Evolutionary conservation across 2,888 invertebrate genomes (phyloP), one percentile per base, ranked within the genome.

Genomic region (Macropis europaea): DNA sequence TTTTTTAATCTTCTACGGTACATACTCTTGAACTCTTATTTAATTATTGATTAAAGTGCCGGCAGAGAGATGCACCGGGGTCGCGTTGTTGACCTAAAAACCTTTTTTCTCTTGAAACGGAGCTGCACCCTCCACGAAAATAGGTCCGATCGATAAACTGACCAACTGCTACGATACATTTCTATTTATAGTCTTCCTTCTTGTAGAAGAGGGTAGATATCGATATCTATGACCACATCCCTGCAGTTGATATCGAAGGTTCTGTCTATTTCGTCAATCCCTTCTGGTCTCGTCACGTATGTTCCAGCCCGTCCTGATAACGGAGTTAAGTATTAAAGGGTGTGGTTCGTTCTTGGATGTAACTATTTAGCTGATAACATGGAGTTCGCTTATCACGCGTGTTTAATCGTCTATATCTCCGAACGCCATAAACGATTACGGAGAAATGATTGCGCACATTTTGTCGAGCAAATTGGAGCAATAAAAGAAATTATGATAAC

Each of bases 81-180:
- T 32, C 38, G 24, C 48, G 19, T 43, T 28, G 24, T 54, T 57
- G 43, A 48, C 64, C 57, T 38, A 32, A n/a, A 45, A 38, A 59
- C 9, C 5, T 26, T 57, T 40, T 47, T 30, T 13, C 45, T 15
- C 6, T 5, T 11, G 9, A 30, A 30, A 26, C 34, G 15, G 9
- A 11, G 47, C 42, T 50, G 13, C 42, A 30, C 34, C 48, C 54
- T 42, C 15, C 40, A 30, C 28, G 50, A 62, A 67, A 53, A 42
- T 67, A 56, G 59, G 59, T 47, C 19, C 15, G 38, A 64, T 72
- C 63, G 57, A 72, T 72, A 7, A 60, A 67, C 22, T 45, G 42
- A 52, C 61, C 61, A 57, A 42, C 34, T 17, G 54, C 6, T n/a
- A 13, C 32, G 38, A 62, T 52, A n/a, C n/a, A 38, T 45, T 15